These are phyloP conservation scores for Lasioglossum villosulum DNA, from an alignment of 2,888 invertebrate genomes.

Conservation along the genomic window DNA sequence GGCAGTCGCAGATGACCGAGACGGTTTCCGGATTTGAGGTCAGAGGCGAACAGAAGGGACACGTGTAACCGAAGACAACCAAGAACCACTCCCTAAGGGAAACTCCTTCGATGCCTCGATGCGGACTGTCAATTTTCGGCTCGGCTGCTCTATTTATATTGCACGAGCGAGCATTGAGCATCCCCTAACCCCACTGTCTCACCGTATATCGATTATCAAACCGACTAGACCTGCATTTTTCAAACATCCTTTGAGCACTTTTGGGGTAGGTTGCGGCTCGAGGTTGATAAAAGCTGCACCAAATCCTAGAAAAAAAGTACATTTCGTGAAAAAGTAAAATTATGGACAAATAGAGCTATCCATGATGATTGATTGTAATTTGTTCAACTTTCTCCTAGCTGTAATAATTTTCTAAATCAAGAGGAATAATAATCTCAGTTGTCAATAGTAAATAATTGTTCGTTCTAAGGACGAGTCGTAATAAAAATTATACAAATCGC, in stretches of 20 bases:
- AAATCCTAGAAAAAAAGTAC: neutral
- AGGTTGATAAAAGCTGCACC: neutral
- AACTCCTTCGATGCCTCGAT: neutral
- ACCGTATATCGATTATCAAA: neutral
- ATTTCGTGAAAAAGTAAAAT: neutral
- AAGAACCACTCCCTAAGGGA: slow-evolving; percentile 6
- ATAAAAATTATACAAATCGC: neutral
- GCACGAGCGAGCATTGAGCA: neutral
- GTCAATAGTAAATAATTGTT: neutral
- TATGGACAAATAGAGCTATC: neutral
- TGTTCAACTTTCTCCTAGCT: neutral
- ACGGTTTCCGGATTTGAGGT: neutral
- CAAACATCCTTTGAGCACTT: neutral
- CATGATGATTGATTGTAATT: neutral
- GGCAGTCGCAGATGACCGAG: slow-evolving; percentile 8
- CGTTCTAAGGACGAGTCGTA: neutral
- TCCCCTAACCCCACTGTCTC: neutral
- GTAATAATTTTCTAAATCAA: neutral
- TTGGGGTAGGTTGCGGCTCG: neutral
- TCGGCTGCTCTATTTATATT: slow-evolving; percentile 5
- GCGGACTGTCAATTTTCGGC: slow-evolving; percentile 11
- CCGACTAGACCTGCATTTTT: neutral
- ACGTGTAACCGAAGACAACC: slow-evolving; percentile 7
- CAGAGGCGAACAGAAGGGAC: slow-evolving; percentile 1
- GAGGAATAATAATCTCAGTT: neutral